phyloP scores from a whole-genome alignment of 2,113 vertebrate genomes.

The Cyanoramphus novaezelandiae region DNA sequence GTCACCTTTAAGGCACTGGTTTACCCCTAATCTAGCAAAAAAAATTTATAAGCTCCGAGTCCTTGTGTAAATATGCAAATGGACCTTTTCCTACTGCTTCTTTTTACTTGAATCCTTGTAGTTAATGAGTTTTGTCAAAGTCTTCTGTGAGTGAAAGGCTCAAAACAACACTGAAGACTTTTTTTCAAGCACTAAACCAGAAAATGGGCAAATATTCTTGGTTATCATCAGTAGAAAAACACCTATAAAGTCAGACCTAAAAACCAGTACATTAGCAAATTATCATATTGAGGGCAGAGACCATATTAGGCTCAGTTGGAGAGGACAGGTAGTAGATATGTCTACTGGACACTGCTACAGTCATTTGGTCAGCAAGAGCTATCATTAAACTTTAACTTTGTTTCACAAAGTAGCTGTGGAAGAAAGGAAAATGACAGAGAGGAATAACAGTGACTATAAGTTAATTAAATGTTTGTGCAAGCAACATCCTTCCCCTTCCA shows the following conservation, averaged over 20 bases:
- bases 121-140: neutral
- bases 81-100: neutral
- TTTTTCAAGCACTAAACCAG: neutral
- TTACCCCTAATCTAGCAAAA: neutral
- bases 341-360: neutral
- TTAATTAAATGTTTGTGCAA: neutral
- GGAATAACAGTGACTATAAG: accelerated
- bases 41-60: accelerated
- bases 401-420: neutral
- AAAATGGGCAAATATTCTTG: neutral
- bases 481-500: neutral
- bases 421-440: neutral
- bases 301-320: neutral
- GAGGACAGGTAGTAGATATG: neutral
- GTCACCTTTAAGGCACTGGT: neutral
- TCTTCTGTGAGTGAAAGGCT: neutral
- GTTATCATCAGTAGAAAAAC: neutral
- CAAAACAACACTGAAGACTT: neutral
- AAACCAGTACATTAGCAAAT: neutral
- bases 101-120: neutral
- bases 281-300: neutral
- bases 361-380: neutral
- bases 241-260: neutral
- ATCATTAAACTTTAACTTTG: neutral
- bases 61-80: neutral